These are phyloP conservation scores for Coregonus clupeaformis DNA, from an alignment of 2,113 vertebrate species.

Conservation along the genomic window DNA sequence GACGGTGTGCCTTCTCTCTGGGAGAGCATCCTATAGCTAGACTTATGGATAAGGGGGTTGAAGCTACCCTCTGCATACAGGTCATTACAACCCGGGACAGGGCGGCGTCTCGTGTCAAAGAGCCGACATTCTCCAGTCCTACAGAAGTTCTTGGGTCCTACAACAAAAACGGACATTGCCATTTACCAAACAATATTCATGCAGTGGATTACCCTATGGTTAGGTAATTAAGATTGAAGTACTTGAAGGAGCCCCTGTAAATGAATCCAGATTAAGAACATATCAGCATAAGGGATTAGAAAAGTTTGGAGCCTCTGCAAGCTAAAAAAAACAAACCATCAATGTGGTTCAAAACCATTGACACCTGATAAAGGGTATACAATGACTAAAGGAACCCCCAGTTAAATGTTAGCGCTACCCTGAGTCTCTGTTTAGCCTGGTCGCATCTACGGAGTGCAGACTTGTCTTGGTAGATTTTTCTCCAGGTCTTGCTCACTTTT, in stretches of 20 bases:
- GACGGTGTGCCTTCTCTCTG: slow-evolving; percentile 53
- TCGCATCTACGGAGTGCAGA: slow-evolving; percentile 71
- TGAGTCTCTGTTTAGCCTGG: slow-evolving; percentile 53
- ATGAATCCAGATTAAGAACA: not conserved
- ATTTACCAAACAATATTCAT: not conserved
- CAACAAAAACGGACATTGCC: not conserved
- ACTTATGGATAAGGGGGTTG: slow-evolving; percentile 31
- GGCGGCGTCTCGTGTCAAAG: slow-evolving; percentile 75
- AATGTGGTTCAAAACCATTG: not conserved
- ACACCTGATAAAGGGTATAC: not conserved
- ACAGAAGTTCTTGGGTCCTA: slow-evolving; percentile 70
- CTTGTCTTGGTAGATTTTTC: slow-evolving; percentile 78
- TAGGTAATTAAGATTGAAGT: no score
- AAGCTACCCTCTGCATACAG: slow-evolving; percentile 79
- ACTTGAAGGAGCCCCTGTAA: not conserved
- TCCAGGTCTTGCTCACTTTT: slow-evolving; percentile 88
- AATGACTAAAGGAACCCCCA: not conserved
- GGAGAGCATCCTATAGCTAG: not conserved
- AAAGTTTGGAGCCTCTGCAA: not conserved
- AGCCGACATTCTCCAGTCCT: slow-evolving; percentile 23
- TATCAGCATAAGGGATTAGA: not conserved
- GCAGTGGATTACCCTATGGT: not conserved
- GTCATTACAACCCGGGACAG: slow-evolving; percentile 76
- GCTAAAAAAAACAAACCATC: not conserved
- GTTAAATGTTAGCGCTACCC: slow-evolving; percentile 46